Evolutionary conservation across 2,888 invertebrate genomes (phyloP).

Genomic region (Torymus texanus): DNA sequence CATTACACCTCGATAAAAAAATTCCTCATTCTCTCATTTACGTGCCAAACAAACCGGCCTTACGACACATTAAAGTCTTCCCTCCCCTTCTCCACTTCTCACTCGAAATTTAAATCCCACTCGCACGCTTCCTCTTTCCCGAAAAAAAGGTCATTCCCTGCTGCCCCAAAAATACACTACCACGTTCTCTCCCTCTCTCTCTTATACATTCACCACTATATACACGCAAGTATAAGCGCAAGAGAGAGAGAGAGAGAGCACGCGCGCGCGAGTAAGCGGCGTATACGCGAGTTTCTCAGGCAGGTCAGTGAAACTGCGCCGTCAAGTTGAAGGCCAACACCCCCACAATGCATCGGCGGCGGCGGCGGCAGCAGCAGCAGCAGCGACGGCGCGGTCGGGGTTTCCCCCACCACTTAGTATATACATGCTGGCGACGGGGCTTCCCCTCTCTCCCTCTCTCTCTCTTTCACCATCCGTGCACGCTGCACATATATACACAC

Average conservation of each 20-base stretch:
- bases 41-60: too few relatives aligned
- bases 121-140: too few relatives aligned
- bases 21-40: too few relatives aligned
- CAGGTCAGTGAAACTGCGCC: conserved; percentile 76
- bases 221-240: not conserved
- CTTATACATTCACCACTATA: not conserved
- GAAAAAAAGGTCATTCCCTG: too few relatives aligned
- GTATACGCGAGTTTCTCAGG: conserved; percentile 70
- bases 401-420: conserved; percentile 35
- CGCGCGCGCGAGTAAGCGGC: conserved; percentile 12
- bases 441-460: conserved; percentile 50
- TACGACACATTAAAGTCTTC: too few relatives aligned
- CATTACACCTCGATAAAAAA: too few relatives aligned
- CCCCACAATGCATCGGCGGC: conserved; percentile 74
- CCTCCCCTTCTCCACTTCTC: too few relatives aligned
- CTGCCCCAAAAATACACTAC: too few relatives aligned
- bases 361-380: conserved; percentile 38
- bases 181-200: too few relatives aligned
- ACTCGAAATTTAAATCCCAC: too few relatives aligned
- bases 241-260: conserved; percentile 15
- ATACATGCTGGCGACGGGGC: conserved; percentile 29
- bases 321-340: conserved; percentile 76
- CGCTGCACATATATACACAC: conserved; percentile 41
- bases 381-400: conserved; percentile 47
- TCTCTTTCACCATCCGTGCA: conserved; percentile 25